Evolutionary conservation across 1,140 invertebrate species (phyloP).

Genomic region (Orius laevigatus): DNA sequence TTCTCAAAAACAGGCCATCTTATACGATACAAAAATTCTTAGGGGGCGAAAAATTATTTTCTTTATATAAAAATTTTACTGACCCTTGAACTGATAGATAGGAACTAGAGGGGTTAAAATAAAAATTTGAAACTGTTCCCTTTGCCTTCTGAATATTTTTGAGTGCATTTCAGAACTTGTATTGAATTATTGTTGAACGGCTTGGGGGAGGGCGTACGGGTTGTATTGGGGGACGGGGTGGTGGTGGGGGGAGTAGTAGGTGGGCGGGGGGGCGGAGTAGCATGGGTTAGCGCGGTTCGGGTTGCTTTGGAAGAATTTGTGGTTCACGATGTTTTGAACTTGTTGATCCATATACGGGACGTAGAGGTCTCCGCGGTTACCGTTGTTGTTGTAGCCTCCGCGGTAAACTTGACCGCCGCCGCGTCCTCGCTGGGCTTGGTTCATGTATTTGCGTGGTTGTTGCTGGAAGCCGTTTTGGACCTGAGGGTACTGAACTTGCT

Average conservation of each 20-base stretch:
- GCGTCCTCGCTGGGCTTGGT: conserved; percentile 1
- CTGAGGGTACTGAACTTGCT: not conserved
- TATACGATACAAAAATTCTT: conserved; percentile 8
- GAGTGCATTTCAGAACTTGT: conserved; percentile 13
- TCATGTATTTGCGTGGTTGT: conserved; percentile 11
- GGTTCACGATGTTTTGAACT: conserved; percentile 40
- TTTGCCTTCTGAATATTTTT: conserved; percentile 13
- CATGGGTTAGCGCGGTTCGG: conserved; percentile 18
- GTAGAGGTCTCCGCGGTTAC: conserved; percentile 19
- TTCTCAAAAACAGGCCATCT: conserved; percentile 5
- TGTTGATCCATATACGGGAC: conserved; percentile 27
- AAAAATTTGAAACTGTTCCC: conserved; percentile 4
- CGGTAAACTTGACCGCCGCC: conserved; percentile 18
- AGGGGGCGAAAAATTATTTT: not conserved
- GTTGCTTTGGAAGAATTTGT: conserved; percentile 39
- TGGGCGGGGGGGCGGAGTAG: conserved; percentile 3
- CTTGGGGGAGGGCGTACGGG: conserved; percentile 21
- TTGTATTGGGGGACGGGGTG: conserved; percentile 25
- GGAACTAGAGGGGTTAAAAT: conserved; percentile 5
- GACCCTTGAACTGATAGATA: conserved; percentile 17
- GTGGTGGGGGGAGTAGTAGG: conserved; percentile 9
- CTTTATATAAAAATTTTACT: conserved; percentile 12
- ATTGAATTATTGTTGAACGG: conserved; percentile 22
- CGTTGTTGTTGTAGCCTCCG: conserved; percentile 22
- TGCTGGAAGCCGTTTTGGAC: conserved; percentile 1